Base-by-base conservation (phyloP, 2,797 vertebrate genomes). In the Sebastiscus tertius region DNA sequence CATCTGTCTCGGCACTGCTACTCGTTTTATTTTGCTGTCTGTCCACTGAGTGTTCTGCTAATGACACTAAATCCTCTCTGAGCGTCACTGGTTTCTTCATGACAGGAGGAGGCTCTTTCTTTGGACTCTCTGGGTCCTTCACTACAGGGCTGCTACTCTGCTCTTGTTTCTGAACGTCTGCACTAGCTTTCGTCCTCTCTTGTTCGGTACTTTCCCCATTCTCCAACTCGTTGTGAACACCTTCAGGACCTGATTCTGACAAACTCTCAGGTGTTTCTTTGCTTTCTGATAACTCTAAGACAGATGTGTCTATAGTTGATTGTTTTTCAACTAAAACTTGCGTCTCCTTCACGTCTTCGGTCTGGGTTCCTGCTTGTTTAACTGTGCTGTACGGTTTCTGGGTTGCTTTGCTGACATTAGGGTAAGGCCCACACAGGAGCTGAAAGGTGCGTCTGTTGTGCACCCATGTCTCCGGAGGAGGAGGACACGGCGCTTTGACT, bases 401-500 rank as follows among this genome's bases (percentile, higher is more conserved):
- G 27, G 62, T 29, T 20, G 87, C 74, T 68, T 83, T 93, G 77
- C 59, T 84, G 16, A 82, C 5, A 66, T 82, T 81, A 20, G 84
- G 76, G 68, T 34, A 83, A n/a, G 93, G 82, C 12, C 93, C 92
- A 91, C 92, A 96, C 58, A 96, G 77, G 62, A 96, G 93, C 70
- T 95, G 90, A 84, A 96, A 81, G 64, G 95, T 95, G n/a, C 5
- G 81, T 82, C 81, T 94, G 85, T 94, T 96, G 72, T 96, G 91
- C 55, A 79, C 93, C 95, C 96, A 97, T 24, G 94, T 88, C 75
- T 97, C 97, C 34, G 94, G 97, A 76, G 97, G 98, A 13, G 97
- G 98, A 0, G 97, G 96, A 59, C 95, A 96, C 13, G 98, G 98
- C 4, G 98, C 98, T 14, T 96, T 96, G 34, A 99, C 96, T 79